Base-by-base conservation (phyloP, 1,140 invertebrate genomes). In the Bombyx mandarina region DNA sequence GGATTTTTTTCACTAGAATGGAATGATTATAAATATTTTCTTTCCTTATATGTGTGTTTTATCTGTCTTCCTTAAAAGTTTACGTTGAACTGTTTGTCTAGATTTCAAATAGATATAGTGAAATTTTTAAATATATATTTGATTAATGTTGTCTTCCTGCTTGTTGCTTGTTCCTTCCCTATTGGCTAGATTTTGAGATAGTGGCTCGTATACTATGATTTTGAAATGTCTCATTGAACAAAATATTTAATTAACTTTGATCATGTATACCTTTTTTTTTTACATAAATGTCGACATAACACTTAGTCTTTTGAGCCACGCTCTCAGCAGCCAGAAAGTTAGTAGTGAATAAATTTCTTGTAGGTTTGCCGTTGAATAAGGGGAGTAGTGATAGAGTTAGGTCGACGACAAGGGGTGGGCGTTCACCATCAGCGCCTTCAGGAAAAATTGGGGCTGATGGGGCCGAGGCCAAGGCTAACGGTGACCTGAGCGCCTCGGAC, bases 291-390 rank as follows among this genome's bases (percentile, higher is more conserved):
- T 18, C 26, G 26, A 18, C 26, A 1, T 3, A 35, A 35, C 26
- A 2, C 2, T 35, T 4, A 35, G 26, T 35, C 26, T 35, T 35
- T 35, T 35, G 72, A 73, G 75, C 75, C 71, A 72, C 69, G 12
- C 73, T 71, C 75, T 75, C 66, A 57, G 8, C 64, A 71, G 67
- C 63, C 57, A 66, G 68, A 73, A 65, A 74, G 18, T 45, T 44
- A 45, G 70, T 67, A 82, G 79, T 76, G 70, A 67, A 63, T 66
- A 63, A 71, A 73, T 83, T 82, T 84, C 67, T 80, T 85, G 75
- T 87, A 87, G 84, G 84, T 86, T 86, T 88, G 82, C 79, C 82
- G 84, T 86, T 88, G 80, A 84, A 67, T 84, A 86, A 73, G 76
- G 79, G 74, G 60, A 74, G 71, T 85, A 86, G 81, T 86, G 75